phyloP scores from a whole-genome alignment of 2,888 invertebrate genomes.

The Drosophila anomalata region DNA sequence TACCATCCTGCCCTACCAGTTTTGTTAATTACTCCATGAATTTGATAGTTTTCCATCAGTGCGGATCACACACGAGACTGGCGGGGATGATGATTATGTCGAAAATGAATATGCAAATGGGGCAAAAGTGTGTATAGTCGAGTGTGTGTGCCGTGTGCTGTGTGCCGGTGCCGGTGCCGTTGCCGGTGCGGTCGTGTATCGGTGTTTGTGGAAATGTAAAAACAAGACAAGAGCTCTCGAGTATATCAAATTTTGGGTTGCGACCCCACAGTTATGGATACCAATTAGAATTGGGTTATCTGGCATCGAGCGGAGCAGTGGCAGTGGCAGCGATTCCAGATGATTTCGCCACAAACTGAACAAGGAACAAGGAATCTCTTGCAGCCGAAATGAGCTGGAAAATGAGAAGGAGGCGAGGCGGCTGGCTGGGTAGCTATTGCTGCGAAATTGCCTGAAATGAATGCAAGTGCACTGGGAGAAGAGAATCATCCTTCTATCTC shows the following conservation, averaged over 20 bases:
- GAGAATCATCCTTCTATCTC: neutral
- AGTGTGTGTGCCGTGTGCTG: slow-evolving; percentile 4
- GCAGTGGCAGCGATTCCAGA: neutral
- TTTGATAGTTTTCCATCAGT: slow-evolving; percentile 71
- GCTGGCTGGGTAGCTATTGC: neutral
- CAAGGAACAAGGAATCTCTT: slow-evolving; percentile 24
- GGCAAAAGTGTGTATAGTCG: slow-evolving; percentile 14
- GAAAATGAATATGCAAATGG: slow-evolving; percentile 74
- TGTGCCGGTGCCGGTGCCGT: too few species aligned
- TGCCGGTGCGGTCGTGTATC: slow-evolving; percentile 2
- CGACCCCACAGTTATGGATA: slow-evolving; percentile 51
- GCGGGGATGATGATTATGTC: slow-evolving; percentile 56
- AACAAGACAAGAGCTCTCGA: slow-evolving; percentile 29
- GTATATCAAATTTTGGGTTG: slow-evolving; percentile 35
- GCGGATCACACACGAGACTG: slow-evolving; percentile 40
- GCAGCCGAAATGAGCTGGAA: slow-evolving; percentile 43
- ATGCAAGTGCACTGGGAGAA: slow-evolving; percentile 19
- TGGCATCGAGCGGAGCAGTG: slow-evolving; percentile 19
- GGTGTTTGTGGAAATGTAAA: slow-evolving; percentile 3
- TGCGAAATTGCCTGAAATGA: slow-evolving; percentile 8
- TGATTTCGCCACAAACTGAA: slow-evolving; percentile 18
- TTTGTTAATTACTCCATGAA: slow-evolving; percentile 73
- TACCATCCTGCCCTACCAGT: slow-evolving; percentile 7
- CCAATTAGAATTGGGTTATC: slow-evolving; percentile 64
- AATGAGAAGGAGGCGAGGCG: slow-evolving; percentile 11